Conservation (phyloP, 2,888 invertebrate species). For the Troides aeacus region DNA sequence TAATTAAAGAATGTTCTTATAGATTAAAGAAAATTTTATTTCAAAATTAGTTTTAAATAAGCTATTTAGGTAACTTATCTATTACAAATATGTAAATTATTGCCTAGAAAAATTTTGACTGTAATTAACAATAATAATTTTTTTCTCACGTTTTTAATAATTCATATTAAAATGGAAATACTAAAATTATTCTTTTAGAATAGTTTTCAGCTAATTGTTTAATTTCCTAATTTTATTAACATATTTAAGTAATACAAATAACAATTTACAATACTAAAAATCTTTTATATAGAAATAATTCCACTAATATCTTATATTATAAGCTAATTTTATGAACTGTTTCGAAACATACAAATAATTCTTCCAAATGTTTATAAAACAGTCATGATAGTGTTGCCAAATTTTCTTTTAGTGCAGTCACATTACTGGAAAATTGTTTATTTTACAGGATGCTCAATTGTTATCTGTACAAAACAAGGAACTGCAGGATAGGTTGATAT, state of each 20-base stretch:
- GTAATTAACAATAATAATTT: background rate
- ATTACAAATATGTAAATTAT: background rate
- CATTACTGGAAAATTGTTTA: background rate
- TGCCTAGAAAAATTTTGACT: too few species aligned
- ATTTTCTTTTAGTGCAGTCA: too few species aligned
- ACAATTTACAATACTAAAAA: background rate
- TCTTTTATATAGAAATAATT: background rate
- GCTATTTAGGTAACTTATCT: background rate
- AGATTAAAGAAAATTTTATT: background rate
- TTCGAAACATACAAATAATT: too few species aligned
- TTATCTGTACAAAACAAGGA: constrained; percentile 35
- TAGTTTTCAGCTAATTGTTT: too few species aligned
- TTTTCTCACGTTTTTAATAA: background rate
- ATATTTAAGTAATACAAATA: background rate
- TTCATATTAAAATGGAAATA: background rate
- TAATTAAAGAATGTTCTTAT: too few species aligned
- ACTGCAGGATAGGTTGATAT: constrained; percentile 31
- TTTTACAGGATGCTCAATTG: constrained; percentile 48
- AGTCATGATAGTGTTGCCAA: too few species aligned
- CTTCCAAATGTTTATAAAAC: too few species aligned
- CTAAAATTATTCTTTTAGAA: too few species aligned
- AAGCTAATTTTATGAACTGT: too few species aligned
- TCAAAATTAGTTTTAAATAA: background rate
- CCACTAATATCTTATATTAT: too few species aligned
- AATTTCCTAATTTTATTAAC: too few species aligned